Base-by-base conservation (phyloP, 1,140 invertebrate genomes). In the Aphidius gifuensis region DNA sequence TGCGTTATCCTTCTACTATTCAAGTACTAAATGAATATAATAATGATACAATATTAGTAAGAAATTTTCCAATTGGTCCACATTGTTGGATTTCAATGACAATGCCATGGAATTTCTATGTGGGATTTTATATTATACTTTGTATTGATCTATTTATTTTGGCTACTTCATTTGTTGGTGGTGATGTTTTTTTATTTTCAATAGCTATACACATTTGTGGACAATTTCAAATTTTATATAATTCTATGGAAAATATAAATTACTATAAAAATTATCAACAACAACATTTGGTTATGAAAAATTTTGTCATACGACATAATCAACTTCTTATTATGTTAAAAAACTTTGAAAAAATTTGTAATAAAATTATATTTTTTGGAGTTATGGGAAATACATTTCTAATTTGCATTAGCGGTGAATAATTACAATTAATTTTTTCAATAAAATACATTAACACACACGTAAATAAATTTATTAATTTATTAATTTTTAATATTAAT, bases 151-250 rank as follows among this genome's bases (percentile, higher is more conserved):
- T 66, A 0, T 40, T 61, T 9, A 32, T 58, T 5, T 51, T 53
- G 4, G 60, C 53, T 16, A 58, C 61, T 7, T 53, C 57, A 11
- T 61, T 61, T 47, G 47, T 63, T 47, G 61, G 58, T 0, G 50
- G 32, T 42, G 65, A 63, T 32, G 44, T 60, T 21, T 63, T 63
- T 32, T 63, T 66, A 47, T 63, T 66, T 46, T 16, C 44, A 3
- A 58, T 63, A 9, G 58, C 48, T 1, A 58, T 66, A 55, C 61
- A 66, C 50, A 42, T 63, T 57, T 66, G 65, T 42, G 65, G 58
- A 45, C 65, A 66, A 39, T 61, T 62, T 23, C 21, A 63, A 23
- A 7, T 66, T 16, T 53, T 66, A 5, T 50, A 48, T 5, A 39
- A 9, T 5, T 38, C 43, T 6, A 9, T 63, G 7, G 47, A 45